Evolutionary conservation across 2,888 invertebrate genomes (phyloP).

Genomic region (Cantharis flavilabris): DNA sequence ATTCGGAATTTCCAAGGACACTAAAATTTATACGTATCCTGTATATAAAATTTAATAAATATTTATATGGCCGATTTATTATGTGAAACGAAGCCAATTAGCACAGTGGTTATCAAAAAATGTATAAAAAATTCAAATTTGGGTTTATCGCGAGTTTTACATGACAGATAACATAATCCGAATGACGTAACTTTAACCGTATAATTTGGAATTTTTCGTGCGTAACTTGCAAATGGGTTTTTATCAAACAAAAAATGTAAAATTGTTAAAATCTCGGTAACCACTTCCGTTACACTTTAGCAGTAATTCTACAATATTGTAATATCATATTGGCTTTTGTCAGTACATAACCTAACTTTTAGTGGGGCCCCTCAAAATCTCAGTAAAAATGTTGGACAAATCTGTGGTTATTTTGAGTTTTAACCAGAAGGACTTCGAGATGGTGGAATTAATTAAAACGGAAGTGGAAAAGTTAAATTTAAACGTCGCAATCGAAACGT

Average conservation of each 20-base stretch:
- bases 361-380: not conserved
- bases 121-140: not conserved
- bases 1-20: too few relatives aligned
- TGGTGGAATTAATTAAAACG: not conserved
- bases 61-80: not conserved
- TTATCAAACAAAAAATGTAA: not conserved
- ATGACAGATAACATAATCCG: not conserved
- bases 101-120: not conserved
- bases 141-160: not conserved
- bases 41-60: not conserved
- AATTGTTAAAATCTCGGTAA: not conserved
- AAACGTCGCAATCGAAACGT: not conserved
- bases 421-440: not conserved
- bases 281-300: not conserved
- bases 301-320: not conserved
- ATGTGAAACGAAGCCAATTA: not conserved
- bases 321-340: not conserved
- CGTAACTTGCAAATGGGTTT: not conserved
- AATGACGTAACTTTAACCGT: not conserved
- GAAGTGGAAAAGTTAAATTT: not conserved
- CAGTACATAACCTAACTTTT: not conserved
- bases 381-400: not conserved
- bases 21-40: not conserved
- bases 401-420: not conserved
- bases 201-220: not conserved